These are phyloP conservation scores for Belgica antarctica DNA, from an alignment of 2,888 invertebrate species.

Conservation along the genomic window DNA sequence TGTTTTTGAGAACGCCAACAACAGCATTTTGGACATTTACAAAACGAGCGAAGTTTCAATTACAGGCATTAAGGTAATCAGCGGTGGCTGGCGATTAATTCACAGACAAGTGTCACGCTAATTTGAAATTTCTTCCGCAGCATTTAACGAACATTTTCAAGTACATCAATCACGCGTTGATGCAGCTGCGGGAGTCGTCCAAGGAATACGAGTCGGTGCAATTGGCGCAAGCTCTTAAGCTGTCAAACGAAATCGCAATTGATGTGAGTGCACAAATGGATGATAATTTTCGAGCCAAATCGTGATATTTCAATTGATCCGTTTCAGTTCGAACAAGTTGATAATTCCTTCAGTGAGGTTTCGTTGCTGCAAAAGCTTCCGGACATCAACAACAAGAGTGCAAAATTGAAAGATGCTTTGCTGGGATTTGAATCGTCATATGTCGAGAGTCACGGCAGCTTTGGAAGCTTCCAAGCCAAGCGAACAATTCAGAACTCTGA, in stretches of 20 bases:
- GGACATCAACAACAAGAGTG: neutral
- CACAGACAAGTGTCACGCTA: no score
- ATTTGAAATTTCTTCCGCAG: neutral
- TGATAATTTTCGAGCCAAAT: neutral
- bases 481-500: conserved; percentile 46
- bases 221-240: neutral
- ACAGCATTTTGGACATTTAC: conserved; percentile 16
- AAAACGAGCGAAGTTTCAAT: neutral
- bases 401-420: neutral
- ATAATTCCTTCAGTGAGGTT: conserved; percentile 4
- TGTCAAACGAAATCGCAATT: neutral
- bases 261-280: neutral
- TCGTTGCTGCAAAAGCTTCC: conserved; percentile 16
- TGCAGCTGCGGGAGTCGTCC: neutral
- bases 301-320: neutral
- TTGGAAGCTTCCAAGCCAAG: conserved; percentile 25
- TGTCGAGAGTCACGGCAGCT: neutral
- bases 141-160: conserved; percentile 21
- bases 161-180: neutral
- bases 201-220: neutral
- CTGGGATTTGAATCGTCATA: neutral
- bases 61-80: conserved; percentile 15
- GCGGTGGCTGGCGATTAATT: no score
- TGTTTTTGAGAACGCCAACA: conserved; percentile 7
- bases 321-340: conserved; percentile 1